Percentiles rank a stretch among this genome's conserved stretches.
Conservation (phyloP, 1,140 invertebrate species). For the Solenopsis fugax region DNA sequence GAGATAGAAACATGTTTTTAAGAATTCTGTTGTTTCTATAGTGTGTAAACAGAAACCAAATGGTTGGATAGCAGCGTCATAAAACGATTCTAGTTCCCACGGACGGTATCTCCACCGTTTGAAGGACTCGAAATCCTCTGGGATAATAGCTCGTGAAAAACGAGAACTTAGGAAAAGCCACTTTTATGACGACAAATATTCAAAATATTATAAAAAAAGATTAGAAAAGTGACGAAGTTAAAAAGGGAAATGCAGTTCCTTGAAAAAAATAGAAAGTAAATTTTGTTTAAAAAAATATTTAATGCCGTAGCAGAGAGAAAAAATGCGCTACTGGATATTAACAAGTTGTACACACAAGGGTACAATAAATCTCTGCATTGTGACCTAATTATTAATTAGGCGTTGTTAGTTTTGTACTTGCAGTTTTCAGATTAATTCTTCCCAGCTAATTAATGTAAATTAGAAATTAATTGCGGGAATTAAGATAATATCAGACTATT, state of each 20-base stretch:
- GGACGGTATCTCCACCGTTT: slow-evolving; percentile 15
- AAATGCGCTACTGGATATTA: neutral
- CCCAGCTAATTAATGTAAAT: neutral
- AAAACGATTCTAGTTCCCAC: slow-evolving; percentile 62
- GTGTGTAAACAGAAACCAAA: slow-evolving; percentile 63
- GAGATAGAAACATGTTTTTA: slow-evolving; percentile 49
- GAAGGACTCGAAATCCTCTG: slow-evolving; percentile 47
- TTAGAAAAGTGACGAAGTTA: neutral
- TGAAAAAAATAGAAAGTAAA: neutral
- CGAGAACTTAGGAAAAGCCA: slow-evolving; percentile 11
- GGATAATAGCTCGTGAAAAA: slow-evolving; percentile 4
- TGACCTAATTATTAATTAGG: neutral
- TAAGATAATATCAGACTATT: neutral
- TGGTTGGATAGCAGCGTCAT: slow-evolving; percentile 55
- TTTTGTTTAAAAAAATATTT: neutral
- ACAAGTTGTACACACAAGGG: neutral
- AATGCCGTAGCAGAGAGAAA: neutral
- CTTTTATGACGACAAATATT: neutral
- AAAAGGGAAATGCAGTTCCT: neutral
- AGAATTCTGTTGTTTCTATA: slow-evolving; percentile 64
- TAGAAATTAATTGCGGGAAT: neutral
- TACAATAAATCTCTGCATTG: neutral
- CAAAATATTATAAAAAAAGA: neutral
- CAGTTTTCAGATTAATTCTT: neutral
- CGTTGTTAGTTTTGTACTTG: neutral